Evolutionary conservation across 2,113 vertebrate genomes (phyloP).

Genomic region (Triplophysa dalaica): DNA sequence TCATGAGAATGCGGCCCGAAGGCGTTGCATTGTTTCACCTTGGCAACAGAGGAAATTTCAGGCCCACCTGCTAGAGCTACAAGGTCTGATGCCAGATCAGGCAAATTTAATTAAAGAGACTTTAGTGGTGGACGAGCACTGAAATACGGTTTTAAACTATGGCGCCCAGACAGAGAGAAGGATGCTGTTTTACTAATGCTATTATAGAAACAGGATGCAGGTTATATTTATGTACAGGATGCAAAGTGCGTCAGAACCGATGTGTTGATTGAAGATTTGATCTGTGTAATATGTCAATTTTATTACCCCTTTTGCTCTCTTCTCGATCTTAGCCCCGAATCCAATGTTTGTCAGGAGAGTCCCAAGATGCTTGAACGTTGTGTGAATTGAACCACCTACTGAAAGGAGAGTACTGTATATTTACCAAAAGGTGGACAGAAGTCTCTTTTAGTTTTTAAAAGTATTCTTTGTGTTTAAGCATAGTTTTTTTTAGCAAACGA

Average conservation of each 20-base stretch:
- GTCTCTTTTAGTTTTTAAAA: too few species aligned
- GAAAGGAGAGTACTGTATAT: too few species aligned
- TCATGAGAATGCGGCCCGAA: slow-evolving; percentile 51
- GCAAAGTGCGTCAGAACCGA: not conserved
- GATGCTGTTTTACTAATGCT: slow-evolving; percentile 24
- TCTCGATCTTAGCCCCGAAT: too few species aligned
- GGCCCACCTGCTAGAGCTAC: slow-evolving; percentile 52
- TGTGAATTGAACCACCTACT: too few species aligned
- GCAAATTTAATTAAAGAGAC: slow-evolving; percentile 57
- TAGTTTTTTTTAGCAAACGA: too few species aligned
- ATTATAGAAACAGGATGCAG: slow-evolving; percentile 36
- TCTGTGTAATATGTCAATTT: not conserved
- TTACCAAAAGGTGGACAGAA: too few species aligned
- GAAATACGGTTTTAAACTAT: slow-evolving; percentile 44
- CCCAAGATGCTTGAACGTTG: too few species aligned
- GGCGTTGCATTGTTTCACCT: slow-evolving; percentile 38
- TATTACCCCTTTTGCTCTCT: too few species aligned
- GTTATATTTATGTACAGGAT: not conserved
- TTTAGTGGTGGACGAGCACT: slow-evolving; percentile 16
- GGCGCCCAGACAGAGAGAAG: slow-evolving; percentile 5
- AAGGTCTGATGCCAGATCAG: slow-evolving; percentile 49
- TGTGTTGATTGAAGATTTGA: not conserved
- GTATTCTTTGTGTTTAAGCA: too few species aligned
- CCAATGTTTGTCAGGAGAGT: too few species aligned
- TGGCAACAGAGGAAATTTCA: slow-evolving; percentile 32